phyloP scores from a whole-genome alignment of 1,140 invertebrate species.

The Aphidius ervi region DNA sequence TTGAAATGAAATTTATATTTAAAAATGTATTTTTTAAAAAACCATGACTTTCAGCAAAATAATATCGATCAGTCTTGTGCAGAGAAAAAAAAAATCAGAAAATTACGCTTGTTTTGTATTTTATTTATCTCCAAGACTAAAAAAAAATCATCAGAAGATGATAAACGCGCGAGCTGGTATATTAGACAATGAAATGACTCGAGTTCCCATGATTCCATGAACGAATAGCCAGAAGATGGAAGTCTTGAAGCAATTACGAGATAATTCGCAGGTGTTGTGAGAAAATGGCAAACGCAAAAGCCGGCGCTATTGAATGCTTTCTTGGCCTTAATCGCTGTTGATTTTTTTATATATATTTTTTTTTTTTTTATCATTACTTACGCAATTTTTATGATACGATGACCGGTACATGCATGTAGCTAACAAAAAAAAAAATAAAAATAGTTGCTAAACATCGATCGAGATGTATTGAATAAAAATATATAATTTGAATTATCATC shows the following conservation, averaged over 20 bases:
- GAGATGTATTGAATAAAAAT: too few species aligned
- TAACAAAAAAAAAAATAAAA: too few species aligned
- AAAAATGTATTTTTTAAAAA: too few species aligned
- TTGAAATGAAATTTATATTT: too few species aligned
- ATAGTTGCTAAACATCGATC: too few species aligned
- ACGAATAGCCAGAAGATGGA: constrained; percentile 44
- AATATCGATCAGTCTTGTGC: too few species aligned
- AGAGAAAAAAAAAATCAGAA: too few species aligned
- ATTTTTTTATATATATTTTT: constrained; percentile 15
- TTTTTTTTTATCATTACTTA: constrained; percentile 49
- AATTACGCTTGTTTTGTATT: too few species aligned
- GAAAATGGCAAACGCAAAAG: constrained; percentile 44
- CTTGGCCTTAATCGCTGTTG: constrained; percentile 43
- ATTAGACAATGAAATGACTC: constrained; percentile 46
- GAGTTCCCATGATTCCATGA: constrained; percentile 51
- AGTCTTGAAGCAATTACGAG: constrained; percentile 48
- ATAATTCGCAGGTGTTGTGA: constrained; percentile 53
- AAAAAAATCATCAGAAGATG: background rate
- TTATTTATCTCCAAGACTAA: too few species aligned
- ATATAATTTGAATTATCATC: too few species aligned
- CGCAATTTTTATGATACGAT: constrained; percentile 4
- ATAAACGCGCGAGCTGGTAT: background rate
- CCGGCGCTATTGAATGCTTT: constrained; percentile 39
- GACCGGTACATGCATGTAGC: too few species aligned
- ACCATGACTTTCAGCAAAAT: too few species aligned